phyloP scores from a whole-genome alignment of 30 jellyfish, hydroid and myxozoan genomes.

The Pseudorhiza aurosa region DNA sequence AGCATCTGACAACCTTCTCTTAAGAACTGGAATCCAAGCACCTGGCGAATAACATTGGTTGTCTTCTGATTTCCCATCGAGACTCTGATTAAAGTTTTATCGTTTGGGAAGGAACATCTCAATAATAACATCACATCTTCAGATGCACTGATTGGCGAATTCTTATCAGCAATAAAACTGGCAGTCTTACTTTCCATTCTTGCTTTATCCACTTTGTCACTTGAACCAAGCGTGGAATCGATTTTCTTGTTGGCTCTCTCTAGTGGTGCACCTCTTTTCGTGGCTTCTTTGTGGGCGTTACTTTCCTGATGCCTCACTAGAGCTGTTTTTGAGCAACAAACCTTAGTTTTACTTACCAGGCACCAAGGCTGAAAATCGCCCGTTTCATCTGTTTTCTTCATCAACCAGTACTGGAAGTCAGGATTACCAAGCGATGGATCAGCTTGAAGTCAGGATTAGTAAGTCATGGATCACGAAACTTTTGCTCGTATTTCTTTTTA shows the following conservation, averaged over 20 bases:
- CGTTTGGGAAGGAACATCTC: neutral
- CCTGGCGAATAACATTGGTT: slow-evolving; percentile 41
- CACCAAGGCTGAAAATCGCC: slow-evolving; percentile 49
- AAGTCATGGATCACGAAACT: slow-evolving; percentile 41
- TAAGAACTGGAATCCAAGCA: slow-evolving; percentile 23
- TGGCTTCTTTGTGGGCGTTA: slow-evolving; percentile 39
- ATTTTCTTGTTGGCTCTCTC: slow-evolving; percentile 7
- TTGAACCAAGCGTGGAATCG: slow-evolving; percentile 6
- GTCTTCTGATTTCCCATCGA: slow-evolving; percentile 56
- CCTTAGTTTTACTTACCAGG: neutral
- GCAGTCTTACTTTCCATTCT: slow-evolving; percentile 33
- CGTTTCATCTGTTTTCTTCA: neutral
- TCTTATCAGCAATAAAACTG: slow-evolving; percentile 36
- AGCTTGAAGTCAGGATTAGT: too few species aligned
- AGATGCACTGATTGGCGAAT: slow-evolving; percentile 37
- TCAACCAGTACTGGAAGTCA: slow-evolving; percentile 12
- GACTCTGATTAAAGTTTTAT: slow-evolving; percentile 9
- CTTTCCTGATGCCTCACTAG: slow-evolving; percentile 37
- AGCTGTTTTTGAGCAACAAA: slow-evolving; percentile 51
- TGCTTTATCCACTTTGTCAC: slow-evolving; percentile 13
- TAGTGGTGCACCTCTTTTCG: neutral
- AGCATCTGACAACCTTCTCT: slow-evolving; percentile 40
- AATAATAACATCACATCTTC: neutral
- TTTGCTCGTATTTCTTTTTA: slow-evolving; percentile 18
- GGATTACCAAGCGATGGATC: slow-evolving; percentile 1